Percentiles rank a stretch among this genome's conserved stretches.
Evolutionary conservation across 2,888 invertebrate genomes (phyloP).

Genomic region (Drosophila flavopinicola): DNA sequence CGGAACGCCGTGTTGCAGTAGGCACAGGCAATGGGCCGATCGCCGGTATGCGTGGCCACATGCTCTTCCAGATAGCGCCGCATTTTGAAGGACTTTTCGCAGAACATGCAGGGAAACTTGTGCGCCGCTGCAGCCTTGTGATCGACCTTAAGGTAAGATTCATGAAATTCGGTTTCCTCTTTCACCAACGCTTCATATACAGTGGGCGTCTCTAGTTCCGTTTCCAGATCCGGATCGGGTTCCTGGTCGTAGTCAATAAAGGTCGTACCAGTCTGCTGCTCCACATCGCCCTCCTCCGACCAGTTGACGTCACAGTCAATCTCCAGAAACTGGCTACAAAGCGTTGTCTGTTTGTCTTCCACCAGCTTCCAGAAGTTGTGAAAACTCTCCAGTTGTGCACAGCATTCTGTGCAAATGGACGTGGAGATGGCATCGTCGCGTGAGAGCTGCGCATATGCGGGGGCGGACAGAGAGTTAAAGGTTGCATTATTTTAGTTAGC

Average conservation of each 20-base stretch:
- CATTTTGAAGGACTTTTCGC: constrained; percentile 77
- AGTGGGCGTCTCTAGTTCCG: constrained; percentile 20
- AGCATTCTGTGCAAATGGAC: constrained; percentile 64
- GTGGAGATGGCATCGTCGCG: constrained; percentile 72
- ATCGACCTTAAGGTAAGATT: constrained; percentile 49
- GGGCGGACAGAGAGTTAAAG: background rate
- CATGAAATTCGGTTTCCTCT: constrained; percentile 53
- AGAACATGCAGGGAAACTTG: constrained; percentile 73
- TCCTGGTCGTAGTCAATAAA: constrained; percentile 36
- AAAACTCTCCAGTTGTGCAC: constrained; percentile 65
- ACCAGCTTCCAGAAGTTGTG: constrained; percentile 70
- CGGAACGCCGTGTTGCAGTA: constrained; percentile 72
- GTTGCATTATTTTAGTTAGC: background rate
- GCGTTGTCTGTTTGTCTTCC: constrained; percentile 68
- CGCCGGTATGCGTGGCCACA: constrained; percentile 70
- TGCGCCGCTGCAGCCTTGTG: constrained; percentile 31
- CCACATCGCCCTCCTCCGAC: constrained; percentile 57
- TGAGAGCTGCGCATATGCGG: constrained; percentile 46
- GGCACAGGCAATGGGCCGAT: constrained; percentile 65
- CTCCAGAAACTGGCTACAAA: constrained; percentile 64
- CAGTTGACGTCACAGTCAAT: constrained; percentile 72
- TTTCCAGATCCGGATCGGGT: constrained; percentile 44
- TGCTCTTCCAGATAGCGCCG: constrained; percentile 72
- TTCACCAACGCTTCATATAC: constrained; percentile 32
- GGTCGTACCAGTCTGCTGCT: constrained; percentile 8